Base-by-base conservation (phyloP, 2,113 vertebrate genomes). In the Forbesichthys agassizii region DNA sequence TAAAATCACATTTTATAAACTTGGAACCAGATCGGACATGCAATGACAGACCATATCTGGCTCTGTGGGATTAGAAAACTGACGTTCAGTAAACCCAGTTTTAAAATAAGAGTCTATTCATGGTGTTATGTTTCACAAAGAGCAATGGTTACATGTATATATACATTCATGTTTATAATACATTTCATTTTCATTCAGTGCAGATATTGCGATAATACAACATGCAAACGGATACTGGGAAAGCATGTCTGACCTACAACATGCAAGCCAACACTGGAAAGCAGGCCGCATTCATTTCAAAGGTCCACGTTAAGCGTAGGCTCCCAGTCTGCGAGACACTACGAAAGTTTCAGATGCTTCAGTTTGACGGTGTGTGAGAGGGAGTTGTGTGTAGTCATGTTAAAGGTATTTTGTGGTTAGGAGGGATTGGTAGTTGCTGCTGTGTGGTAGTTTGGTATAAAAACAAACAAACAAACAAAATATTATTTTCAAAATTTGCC, bases 101-200 rank as follows among this genome's bases (percentile, higher is more conserved):
- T 49, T 61, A 66, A 66, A 83, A 82, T 75, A 82, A 73, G 20
- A 53, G 78, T 75, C 83, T 77, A 61, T 84, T 71, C 66, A 74
- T 77, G 64, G 81, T 66, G 73, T 77, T 80, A 72, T 74, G 72
- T 69, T 84, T 86, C 77, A 77, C 80, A 74, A 48, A 65, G 68
- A 77, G 70, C 53, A 64, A 84, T 86, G 80, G 77, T 86, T 87
- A 90, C 36, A 8, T 42, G 36, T 42, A 42, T 42, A 42, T 93
- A 75, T 93, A 93, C 92, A 93, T 87, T 90, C 87, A 86, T 88
- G 81, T 91, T 85, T 90, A 87, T 91, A 83, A 81, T 89, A 89
- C 88, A 90, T 84, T 55, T 81, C 88, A 90, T 84, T 55, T 81
- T 90, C 87, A 92, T 91, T 91, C 88, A 88, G 88, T 90, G 91